Base-by-base conservation (phyloP, 2,113 vertebrate species). In the Ageneiosus marmoratus region DNA sequence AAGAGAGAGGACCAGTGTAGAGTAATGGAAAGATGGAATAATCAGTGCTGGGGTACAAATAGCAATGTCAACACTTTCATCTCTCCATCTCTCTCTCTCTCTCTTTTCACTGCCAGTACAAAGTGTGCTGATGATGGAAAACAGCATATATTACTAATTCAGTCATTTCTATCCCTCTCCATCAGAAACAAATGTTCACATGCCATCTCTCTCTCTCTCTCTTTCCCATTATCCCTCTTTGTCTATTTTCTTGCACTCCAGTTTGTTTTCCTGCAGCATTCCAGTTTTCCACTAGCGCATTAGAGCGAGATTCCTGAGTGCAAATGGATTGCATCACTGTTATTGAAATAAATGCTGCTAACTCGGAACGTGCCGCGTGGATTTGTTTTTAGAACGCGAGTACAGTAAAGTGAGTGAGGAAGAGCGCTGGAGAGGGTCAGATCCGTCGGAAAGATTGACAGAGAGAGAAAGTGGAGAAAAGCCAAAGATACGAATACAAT, bases 161-260 rank as follows among this genome's bases (percentile, higher is more conserved):
- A 91, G 89, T 90, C 90, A 90, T 84, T 83, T 86, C 89, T 79
- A 60, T 5, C 60, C 83, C 89, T 91, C 91, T 94, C 91, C 92
- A 92, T 93, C 90, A 93, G 91, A 92, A 90, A 92, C 86, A 87
- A 94, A 92, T 91, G 90, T 91, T 90, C 91, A 91, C 80, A 80
- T 89, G 89, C 88, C 89, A 87, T 88, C 86, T 89, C 77, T 85
- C 88, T 90, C 44, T 91, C 89, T 89, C 78, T 88, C 70, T 8
- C 29, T 32, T 72, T 58, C 29, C 58, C 73, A 84, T 87, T 85
- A 83, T 73, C 58, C 81, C 65, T n/a, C 16, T 81, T 76, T 87
- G 79, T 89, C 74, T 87, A 84, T 86, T 85, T 88, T 85, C 79
- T 41, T 86, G 73, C 20, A 32, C 79, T 75, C 88, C 88, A 10